Base-by-base conservation (phyloP, 2,888 invertebrate species). In the Latheticus oryzae region DNA sequence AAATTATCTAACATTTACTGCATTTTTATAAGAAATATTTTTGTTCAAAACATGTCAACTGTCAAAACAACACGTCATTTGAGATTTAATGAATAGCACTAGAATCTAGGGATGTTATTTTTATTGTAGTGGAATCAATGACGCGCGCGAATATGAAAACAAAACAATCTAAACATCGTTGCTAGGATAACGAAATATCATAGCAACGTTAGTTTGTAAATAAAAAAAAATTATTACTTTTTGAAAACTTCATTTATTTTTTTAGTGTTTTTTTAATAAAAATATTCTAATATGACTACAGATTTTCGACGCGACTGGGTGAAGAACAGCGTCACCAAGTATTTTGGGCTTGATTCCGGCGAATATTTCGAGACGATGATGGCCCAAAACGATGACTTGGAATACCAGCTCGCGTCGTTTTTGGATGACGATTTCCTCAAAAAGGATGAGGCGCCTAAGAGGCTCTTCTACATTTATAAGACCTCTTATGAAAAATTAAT, bases 251-350 rank as follows among this genome's bases (percentile, higher is more conserved):
- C 3, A 30, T 8, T 28, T 47, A 30, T 51, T 19, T 40, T 23
- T 47, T 52, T 33, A 24, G 21, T 26, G 11, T 23, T 42, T 28
- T 23, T 37, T 40, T 30, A 15, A 16, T 16, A 38, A 28, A 38
- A 37, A 26, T 3, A 12, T 11, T 16, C n/a, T 30, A 63, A 47
- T 48, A 9, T 67, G 69, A 60, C 61, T 47, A 60, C 62, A 8
- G 88, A 89, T 68, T 83, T 81, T 16, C 82, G 91, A 45, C 76
- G 87, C 11, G 78, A 83, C 63, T 92, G 92, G 91, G 80, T 92
- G 17, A 87, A 86, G 72, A 82, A 87, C 1, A 82, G 83, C 55
- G 82, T 89, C 17, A 76, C 85, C 5, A 77, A 80, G 1, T 85
- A 79, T 68, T 80, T 88, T 7, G 86, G 85, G 58, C 76, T 85